phyloP scores from a whole-genome alignment of 2,113 vertebrate genomes.

The Athene noctua region DNA sequence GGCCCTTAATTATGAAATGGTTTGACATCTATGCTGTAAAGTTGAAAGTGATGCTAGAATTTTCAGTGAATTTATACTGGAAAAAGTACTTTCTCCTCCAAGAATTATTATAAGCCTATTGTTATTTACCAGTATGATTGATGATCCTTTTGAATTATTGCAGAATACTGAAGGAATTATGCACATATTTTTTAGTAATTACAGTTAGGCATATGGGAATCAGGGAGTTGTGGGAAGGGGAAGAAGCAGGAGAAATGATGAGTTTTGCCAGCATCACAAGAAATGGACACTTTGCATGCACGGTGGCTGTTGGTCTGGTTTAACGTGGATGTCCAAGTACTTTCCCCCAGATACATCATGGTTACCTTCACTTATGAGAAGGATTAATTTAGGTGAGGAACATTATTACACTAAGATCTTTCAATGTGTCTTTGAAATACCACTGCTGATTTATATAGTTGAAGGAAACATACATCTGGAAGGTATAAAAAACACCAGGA shows the following conservation, averaged over 20 bases:
- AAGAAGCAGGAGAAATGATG: background rate
- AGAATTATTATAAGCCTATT: slow-evolving; percentile 11
- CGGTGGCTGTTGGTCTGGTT: background rate
- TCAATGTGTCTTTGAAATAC: background rate
- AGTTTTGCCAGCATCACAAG: background rate
- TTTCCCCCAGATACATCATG: background rate
- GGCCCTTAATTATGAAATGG: slow-evolving; percentile 27
- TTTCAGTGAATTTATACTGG: slow-evolving; percentile 28
- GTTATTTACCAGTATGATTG: slow-evolving; percentile 15
- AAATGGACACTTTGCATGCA: background rate
- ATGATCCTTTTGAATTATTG: slow-evolving; percentile 28
- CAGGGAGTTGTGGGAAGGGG: background rate
- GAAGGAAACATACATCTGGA: background rate
- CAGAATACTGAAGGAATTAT: slow-evolving; percentile 9
- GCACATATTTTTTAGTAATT: background rate
- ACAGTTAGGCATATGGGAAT: background rate
- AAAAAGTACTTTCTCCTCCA: slow-evolving; percentile 23
- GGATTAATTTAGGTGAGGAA: background rate
- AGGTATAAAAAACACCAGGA: background rate
- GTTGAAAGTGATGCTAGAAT: background rate
- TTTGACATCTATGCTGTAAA: slow-evolving; percentile 22
- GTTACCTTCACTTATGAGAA: background rate
- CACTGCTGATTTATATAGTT: background rate
- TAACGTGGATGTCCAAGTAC: background rate
- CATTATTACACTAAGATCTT: background rate